A percentile compares a stretch with the other conserved stretches of the same genome.
These are phyloP conservation scores for Pterobdella sp. DNA, from an alignment of 2,888 invertebrate species.

Conservation along the genomic window DNA sequence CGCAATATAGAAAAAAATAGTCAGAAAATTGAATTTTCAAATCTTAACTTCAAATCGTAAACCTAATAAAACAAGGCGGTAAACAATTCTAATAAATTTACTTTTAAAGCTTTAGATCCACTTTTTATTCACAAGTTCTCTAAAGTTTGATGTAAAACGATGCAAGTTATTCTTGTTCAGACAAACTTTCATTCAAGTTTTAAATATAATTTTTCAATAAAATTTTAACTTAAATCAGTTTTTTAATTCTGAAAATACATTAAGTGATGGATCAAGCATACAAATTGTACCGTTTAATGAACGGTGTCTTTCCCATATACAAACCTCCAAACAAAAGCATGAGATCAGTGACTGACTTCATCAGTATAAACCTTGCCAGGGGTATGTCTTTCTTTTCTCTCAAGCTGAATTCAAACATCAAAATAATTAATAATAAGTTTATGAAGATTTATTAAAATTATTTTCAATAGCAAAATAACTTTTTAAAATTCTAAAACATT, in stretches of 20 bases:
- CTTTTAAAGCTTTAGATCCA: no score
- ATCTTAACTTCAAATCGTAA: no score
- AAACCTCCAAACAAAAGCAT: conserved; percentile 42
- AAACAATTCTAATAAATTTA: no score
- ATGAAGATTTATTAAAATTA: conserved; percentile 1
- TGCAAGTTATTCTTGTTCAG: no score
- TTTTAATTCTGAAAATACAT: background rate
- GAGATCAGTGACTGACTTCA: conserved; percentile 31
- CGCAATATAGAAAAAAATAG: no score
- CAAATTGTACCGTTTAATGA: conserved; percentile 39
- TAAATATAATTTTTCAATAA: background rate
- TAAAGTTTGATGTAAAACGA: no score
- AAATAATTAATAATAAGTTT: no score
- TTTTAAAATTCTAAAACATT: conserved; percentile 8
- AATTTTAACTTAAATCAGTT: background rate
- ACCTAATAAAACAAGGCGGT: no score
- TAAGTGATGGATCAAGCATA: conserved; percentile 28
- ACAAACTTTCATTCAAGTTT: no score
- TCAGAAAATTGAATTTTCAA: no score
- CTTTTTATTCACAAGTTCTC: no score
- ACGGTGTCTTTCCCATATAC: conserved; percentile 47
- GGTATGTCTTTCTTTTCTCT: conserved; percentile 37
- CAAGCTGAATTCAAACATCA: no score
- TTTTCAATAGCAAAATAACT: background rate
- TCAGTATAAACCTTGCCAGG: conserved; percentile 40